Evolutionary conservation across 2,888 invertebrate genomes (phyloP).

Genomic region (Terebella lapidaria): DNA sequence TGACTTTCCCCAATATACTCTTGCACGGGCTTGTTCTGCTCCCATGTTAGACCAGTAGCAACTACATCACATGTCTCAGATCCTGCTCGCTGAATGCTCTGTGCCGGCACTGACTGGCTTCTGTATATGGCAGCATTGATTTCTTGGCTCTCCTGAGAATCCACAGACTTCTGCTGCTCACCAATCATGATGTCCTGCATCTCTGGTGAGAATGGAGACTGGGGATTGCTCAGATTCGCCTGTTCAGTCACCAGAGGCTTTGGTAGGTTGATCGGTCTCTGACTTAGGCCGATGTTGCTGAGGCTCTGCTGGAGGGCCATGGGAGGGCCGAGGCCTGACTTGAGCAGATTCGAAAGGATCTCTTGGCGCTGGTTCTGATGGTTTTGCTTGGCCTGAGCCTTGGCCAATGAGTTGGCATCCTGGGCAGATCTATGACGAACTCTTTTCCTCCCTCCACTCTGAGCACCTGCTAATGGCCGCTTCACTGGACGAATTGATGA

Average conservation of each 20-base stretch:
- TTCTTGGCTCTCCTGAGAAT: neutral
- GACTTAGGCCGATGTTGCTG: constrained; percentile 18
- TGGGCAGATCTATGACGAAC: neutral
- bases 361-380: too few species aligned
- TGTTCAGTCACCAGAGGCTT: constrained; percentile 6
- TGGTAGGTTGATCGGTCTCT: neutral
- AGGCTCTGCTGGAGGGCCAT: constrained; percentile 7
- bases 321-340: neutral
- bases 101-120: neutral
- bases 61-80: neutral
- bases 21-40: neutral
- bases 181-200: neutral
- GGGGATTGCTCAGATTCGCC: neutral
- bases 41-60: neutral
- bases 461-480: neutral
- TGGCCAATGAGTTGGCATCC: neutral
- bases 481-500: neutral
- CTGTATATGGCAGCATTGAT: neutral
- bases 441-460: neutral
- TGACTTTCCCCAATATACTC: neutral
- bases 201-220: constrained; percentile 5
- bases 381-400: neutral
- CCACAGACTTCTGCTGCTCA: neutral
- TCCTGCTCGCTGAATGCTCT: neutral
- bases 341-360: neutral